These are phyloP conservation scores for Picus viridis DNA, from an alignment of 2,797 vertebrate species.

Conservation along the genomic window DNA sequence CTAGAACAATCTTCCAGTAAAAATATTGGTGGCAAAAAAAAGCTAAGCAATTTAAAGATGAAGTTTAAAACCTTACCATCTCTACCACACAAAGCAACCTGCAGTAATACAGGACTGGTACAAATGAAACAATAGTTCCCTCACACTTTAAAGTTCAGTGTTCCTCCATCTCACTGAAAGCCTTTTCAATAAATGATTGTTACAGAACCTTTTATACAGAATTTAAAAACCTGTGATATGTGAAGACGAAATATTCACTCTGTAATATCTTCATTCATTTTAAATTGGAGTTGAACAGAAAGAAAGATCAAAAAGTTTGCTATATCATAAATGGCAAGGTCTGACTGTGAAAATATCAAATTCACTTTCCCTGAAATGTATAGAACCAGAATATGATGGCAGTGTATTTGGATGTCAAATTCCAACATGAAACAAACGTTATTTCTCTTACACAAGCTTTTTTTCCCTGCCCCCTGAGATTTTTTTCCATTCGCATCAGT, in stretches of 20 bases:
- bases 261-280: background rate
- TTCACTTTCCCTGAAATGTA: background rate
- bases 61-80: background rate
- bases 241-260: background rate
- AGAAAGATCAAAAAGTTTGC: background rate
- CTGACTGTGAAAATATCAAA: background rate
- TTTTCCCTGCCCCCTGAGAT: background rate
- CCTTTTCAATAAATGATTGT: background rate
- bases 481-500: background rate
- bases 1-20: background rate
- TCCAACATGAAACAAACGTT: conserved; percentile 33
- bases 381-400: background rate
- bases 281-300: background rate
- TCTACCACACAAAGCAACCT: background rate
- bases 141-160: background rate
- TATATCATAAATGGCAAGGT: background rate
- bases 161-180: background rate
- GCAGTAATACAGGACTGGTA: background rate
- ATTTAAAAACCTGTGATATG: background rate
- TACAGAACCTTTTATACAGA: background rate
- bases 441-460: background rate
- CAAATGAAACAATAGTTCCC: background rate
- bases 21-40: background rate
- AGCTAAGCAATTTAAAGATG: background rate
- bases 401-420: conserved; percentile 24